phyloP scores from a whole-genome alignment of 2,888 invertebrate species.

The Rhogogaster chlorosoma region DNA sequence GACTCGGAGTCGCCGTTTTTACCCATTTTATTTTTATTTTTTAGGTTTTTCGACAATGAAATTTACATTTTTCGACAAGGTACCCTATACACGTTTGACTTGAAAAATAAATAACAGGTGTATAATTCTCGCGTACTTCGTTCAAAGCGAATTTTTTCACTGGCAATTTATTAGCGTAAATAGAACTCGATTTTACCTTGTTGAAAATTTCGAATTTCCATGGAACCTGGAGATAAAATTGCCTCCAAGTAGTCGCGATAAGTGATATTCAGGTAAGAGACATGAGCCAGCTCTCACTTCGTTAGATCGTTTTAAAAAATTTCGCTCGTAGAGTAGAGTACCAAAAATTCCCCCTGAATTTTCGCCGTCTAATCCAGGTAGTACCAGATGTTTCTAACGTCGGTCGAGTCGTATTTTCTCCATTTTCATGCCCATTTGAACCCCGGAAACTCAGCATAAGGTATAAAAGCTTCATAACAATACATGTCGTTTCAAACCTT shows the following conservation, averaged over 20 bases:
- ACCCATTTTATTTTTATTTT: not conserved
- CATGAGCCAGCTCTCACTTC: not conserved
- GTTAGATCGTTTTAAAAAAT: not conserved
- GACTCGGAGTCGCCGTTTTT: constrained; percentile 32
- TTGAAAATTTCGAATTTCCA: not conserved
- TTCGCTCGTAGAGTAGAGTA: not conserved
- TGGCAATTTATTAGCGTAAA: not conserved
- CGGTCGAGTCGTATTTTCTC: not conserved
- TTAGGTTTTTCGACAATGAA: not conserved
- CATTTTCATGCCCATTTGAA: not conserved
- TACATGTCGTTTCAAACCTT: not conserved
- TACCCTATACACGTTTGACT: not conserved
- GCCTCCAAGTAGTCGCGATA: not conserved
- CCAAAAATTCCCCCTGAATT: not conserved
- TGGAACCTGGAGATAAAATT: not conserved
- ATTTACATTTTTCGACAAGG: not conserved
- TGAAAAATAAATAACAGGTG: not conserved
- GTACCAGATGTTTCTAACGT: not conserved
- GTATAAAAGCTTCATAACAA: not conserved
- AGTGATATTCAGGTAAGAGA: not conserved
- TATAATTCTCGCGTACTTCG: not conserved
- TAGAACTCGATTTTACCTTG: not conserved
- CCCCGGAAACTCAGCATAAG: not conserved
- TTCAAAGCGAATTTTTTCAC: not conserved
- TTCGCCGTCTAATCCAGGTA: not conserved